These are phyloP conservation scores for Osmerus mordax DNA, from an alignment of 2,113 vertebrate species.

Conservation along the genomic window DNA sequence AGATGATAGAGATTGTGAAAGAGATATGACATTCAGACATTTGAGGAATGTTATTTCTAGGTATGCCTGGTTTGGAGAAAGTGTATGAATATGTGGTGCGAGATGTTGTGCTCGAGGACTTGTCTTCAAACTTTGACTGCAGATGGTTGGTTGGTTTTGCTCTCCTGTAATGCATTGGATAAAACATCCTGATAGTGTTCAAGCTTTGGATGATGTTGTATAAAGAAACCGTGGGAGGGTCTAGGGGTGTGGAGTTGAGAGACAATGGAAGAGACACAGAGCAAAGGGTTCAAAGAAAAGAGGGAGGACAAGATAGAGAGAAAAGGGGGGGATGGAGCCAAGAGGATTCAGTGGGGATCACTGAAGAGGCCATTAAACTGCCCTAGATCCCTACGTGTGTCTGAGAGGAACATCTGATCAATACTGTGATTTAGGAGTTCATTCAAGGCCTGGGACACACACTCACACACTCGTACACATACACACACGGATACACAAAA, in stretches of 20 bases:
- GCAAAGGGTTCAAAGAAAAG: neutral
- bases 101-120: no score
- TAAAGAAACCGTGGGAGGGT: no score
- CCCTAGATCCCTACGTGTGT: slow-evolving; percentile 48
- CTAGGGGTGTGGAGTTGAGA: neutral
- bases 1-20: no score
- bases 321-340: slow-evolving; percentile 25
- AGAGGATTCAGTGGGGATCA: slow-evolving; percentile 49
- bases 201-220: no score
- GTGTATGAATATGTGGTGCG: no score
- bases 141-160: no score
- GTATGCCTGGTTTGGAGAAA: no score
- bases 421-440: slow-evolving; percentile 68
- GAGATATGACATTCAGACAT: no score
- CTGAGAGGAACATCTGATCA: slow-evolving; percentile 57
- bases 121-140: no score
- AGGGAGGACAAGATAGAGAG: slow-evolving; percentile 11
- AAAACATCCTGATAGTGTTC: no score
- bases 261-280: neutral
- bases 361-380: slow-evolving; percentile 55
- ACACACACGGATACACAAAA: slow-evolving; percentile 17
- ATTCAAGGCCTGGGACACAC: slow-evolving; percentile 44
- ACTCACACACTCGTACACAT: slow-evolving; percentile 17
- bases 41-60: no score
- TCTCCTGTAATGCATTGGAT: no score